These are phyloP conservation scores for Neodontobutis hainanensis DNA, from an alignment of 2,113 vertebrate genomes.

Conservation along the genomic window DNA sequence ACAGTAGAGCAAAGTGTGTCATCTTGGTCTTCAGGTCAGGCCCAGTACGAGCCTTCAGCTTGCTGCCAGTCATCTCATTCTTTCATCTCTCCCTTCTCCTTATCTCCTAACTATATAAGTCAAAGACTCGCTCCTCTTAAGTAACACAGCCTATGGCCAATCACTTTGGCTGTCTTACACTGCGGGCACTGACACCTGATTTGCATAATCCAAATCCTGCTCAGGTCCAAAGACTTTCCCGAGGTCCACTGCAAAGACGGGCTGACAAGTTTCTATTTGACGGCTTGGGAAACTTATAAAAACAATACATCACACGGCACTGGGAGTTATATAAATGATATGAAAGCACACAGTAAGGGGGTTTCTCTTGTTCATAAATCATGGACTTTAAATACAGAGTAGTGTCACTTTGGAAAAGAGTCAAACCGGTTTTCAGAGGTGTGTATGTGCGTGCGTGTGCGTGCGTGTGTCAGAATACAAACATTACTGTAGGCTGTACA, in stretches of 20 bases:
- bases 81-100: conserved; percentile 16
- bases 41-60: conserved; percentile 20
- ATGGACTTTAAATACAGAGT: conserved; percentile 7
- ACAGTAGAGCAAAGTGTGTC: too few relatives aligned
- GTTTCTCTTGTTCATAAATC: conserved; percentile 9
- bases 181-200: conserved; percentile 34
- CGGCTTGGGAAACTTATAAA: conserved; percentile 20
- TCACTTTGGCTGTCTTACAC: conserved; percentile 27
- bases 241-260: conserved; percentile 32
- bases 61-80: conserved; percentile 12
- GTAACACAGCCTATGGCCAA: conserved; percentile 35
- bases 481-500: neutral
- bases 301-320: neutral
- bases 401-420: neutral
- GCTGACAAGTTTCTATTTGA: conserved; percentile 20
- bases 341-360: neutral
- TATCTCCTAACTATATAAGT: conserved; percentile 8
- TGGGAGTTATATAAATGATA: neutral
- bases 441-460: neutral
- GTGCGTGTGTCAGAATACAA: neutral
- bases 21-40: neutral
- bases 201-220: conserved; percentile 69
- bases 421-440: too few relatives aligned
- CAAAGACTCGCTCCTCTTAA: conserved; percentile 26
- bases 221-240: conserved; percentile 39